A percentile compares a stretch with the other conserved stretches of the same genome.
phyloP scores from a whole-genome alignment of 2,888 invertebrate species.

The Entomobrya multifasciata region DNA sequence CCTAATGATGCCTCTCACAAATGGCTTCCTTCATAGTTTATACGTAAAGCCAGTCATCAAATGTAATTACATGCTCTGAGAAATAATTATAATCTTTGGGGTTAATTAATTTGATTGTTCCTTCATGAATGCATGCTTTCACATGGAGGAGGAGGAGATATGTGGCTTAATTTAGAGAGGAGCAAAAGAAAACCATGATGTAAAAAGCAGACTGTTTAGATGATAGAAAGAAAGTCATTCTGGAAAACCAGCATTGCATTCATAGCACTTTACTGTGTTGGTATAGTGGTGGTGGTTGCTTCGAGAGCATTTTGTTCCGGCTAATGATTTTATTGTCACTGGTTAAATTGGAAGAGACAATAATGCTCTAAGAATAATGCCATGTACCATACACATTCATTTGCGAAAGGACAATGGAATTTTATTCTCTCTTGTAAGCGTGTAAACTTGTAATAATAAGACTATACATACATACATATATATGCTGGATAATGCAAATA shows the following conservation, averaged over 20 bases:
- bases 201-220: background rate
- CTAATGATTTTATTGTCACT: slow-evolving; percentile 70
- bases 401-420: background rate
- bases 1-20: slow-evolving; percentile 66
- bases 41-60: slow-evolving; percentile 65
- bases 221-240: slow-evolving; percentile 13
- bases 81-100: slow-evolving; percentile 77
- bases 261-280: background rate
- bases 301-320: slow-evolving; percentile 67
- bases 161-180: slow-evolving; percentile 58
- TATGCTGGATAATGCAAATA: too few relatives aligned
- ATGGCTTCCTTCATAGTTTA: slow-evolving; percentile 67
- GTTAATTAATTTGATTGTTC: slow-evolving; percentile 77
- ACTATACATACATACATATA: too few relatives aligned
- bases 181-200: slow-evolving; percentile 50
- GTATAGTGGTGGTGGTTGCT: slow-evolving; percentile 41
- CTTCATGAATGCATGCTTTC: slow-evolving; percentile 64
- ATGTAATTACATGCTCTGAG: slow-evolving; percentile 76
- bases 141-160: slow-evolving; percentile 52
- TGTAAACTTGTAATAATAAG: too few relatives aligned
- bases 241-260: background rate
- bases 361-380: slow-evolving; percentile 14
- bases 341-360: slow-evolving; percentile 53
- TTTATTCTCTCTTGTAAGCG: background rate
- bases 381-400: background rate